phyloP scores from a whole-genome alignment of 2,888 invertebrate species.

The Tenthredo notha region DNA sequence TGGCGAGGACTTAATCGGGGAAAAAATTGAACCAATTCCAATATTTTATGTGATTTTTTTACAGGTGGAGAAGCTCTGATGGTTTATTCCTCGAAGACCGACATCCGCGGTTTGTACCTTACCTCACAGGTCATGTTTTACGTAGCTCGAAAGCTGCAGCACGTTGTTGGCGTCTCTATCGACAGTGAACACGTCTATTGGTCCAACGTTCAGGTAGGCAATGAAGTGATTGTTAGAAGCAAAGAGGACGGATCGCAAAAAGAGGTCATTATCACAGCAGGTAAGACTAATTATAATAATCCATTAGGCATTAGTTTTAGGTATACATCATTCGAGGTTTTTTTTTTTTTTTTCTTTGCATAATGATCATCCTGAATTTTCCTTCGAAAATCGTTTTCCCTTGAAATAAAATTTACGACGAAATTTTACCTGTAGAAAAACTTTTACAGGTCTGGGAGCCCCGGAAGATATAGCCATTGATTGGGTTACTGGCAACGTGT shows the following conservation, averaged over 20 bases:
- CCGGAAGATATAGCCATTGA: slow-evolving; percentile 90
- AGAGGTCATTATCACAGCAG: slow-evolving; percentile 79
- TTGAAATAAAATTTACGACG: background rate
- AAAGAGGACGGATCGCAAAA: slow-evolving; percentile 82
- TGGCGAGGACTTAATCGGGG: background rate
- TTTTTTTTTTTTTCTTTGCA: too few relatives aligned
- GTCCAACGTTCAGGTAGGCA: slow-evolving; percentile 86
- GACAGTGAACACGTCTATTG: slow-evolving; percentile 88
- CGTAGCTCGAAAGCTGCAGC: slow-evolving; percentile 80
- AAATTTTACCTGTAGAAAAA: background rate
- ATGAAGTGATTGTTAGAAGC: slow-evolving; percentile 86
- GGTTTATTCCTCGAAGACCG: slow-evolving; percentile 84
- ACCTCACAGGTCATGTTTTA: slow-evolving; percentile 79
- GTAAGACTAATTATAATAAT: slow-evolving; percentile 65
- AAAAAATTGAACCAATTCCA: background rate
- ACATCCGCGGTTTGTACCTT: slow-evolving; percentile 84
- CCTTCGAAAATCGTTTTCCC: background rate
- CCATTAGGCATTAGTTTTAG: too few relatives aligned
- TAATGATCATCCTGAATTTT: background rate
- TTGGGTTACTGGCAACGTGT: slow-evolving; percentile 89
- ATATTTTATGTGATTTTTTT: slow-evolving; percentile 56
- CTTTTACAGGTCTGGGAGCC: slow-evolving; percentile 83
- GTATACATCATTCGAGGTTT: too few relatives aligned
- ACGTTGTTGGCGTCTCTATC: slow-evolving; percentile 85
- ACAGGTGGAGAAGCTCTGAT: slow-evolving; percentile 84